Conservation (phyloP, 2,888 invertebrate genomes). For the Salticus scenicus region DNA sequence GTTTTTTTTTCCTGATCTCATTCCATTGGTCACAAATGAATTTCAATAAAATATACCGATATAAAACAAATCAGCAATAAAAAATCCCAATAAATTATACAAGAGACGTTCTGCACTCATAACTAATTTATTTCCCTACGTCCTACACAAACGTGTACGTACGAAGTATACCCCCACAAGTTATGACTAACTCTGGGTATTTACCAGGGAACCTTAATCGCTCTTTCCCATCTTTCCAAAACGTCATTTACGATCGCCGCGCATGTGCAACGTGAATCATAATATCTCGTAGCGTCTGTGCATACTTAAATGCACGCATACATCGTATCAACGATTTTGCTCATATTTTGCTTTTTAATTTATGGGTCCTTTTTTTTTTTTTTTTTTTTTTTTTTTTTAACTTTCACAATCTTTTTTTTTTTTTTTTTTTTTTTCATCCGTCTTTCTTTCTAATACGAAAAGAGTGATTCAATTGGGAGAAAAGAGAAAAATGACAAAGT, state of each 20-base stretch:
- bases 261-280: conserved; percentile 57
- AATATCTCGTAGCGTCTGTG: conserved; percentile 52
- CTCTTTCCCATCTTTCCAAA: conserved; percentile 8
- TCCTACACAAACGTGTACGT: not conserved
- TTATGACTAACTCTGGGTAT: not conserved
- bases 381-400: conserved; percentile 9
- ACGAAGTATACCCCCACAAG: not conserved
- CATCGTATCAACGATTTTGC: not conserved
- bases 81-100: not conserved
- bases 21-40: too few species aligned
- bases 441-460: not conserved
- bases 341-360: conserved; percentile 24
- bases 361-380: conserved; percentile 15
- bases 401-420: not conserved
- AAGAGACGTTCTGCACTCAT: not conserved
- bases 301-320: conserved; percentile 48
- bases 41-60: too few species aligned
- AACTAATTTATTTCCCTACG: not conserved
- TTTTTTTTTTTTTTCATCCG: conserved; percentile 12
- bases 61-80: too few species aligned
- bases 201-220: not conserved
- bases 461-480: conserved; percentile 23
- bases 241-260: conserved; percentile 10
- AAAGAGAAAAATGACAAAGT: conserved; percentile 35
- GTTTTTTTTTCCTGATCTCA: too few species aligned